Evolutionary conservation across 2,797 vertebrate genomes (phyloP).

Genomic region (Enteromius anoplus): DNA sequence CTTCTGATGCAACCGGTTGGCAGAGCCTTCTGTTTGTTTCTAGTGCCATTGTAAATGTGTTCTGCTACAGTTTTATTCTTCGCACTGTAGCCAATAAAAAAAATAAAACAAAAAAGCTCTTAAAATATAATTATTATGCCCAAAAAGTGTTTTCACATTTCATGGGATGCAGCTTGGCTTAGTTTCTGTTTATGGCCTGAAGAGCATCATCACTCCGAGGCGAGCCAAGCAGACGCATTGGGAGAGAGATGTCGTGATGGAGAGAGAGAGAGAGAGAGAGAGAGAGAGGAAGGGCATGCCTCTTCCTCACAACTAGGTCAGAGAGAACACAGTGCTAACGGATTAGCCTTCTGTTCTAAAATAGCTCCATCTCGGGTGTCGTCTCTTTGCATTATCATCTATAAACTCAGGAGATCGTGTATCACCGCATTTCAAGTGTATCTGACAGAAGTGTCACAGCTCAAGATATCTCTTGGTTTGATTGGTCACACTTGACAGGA

Average conservation of each 20-base stretch:
- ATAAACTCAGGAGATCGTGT: conserved; percentile 36
- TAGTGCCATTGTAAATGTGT: not conserved
- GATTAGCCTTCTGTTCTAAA: conserved; percentile 38
- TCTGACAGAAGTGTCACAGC: conserved; percentile 40
- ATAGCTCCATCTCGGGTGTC: conserved; percentile 32
- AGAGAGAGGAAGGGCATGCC: not conserved
- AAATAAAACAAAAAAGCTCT: not conserved
- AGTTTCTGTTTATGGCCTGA: conserved; percentile 4
- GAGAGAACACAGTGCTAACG: conserved; percentile 19
- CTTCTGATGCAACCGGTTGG: not conserved
- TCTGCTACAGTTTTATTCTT: not conserved
- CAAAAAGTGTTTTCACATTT: conserved; percentile 30
- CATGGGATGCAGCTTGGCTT: conserved; percentile 12
- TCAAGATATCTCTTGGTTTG: conserved; percentile 20
- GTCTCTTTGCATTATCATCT: conserved; percentile 45
- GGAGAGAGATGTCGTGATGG: not conserved
- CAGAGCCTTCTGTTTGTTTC: not conserved
- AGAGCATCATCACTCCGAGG: conserved; percentile 15
- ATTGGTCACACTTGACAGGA: conserved; percentile 39
- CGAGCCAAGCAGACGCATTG: not conserved
- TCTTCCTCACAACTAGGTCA: conserved; percentile 58
- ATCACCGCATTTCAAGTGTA: conserved; percentile 25
- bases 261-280: not conserved
- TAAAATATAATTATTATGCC: conserved; percentile 12
- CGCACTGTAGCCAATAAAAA: not conserved